Base-by-base conservation (phyloP, 2,888 invertebrate species). In the Germaria angustata region DNA sequence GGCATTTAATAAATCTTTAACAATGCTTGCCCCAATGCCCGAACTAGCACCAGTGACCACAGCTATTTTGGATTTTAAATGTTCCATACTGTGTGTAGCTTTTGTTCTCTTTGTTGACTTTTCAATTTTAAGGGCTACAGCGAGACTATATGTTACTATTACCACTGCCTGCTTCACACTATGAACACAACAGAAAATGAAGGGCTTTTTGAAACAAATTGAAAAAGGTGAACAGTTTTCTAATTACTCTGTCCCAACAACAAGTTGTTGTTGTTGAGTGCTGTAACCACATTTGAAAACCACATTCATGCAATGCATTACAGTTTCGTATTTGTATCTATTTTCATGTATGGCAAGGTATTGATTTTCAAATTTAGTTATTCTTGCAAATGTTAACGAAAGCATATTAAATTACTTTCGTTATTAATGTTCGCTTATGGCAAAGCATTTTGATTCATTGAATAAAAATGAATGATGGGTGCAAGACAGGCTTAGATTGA, bases 41-140 rank as follows among this genome's bases (percentile, higher is more conserved):
- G 92, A 90, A 88, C 93, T 93, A 11, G 93, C 93, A 15, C 94
- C 94, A 2, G 93, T 94, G 76, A 94, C 93, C 44, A 94, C 91
- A 0, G 93, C 94, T 0, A 93, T 92, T 86, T 92, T 85, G 34
- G 72, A 73, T 75, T 92, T 51, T 92, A 93, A 3, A 85, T 84
- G 93, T 93, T 93, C 53, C 93, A 92, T 84, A 39, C 41, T 80
- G 39, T 61, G 41, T 9, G 11, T 51, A 24, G 32, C 24, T 51
- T 24, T 17, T 36, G 17, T 57, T 46, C 9, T 17, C 22, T 20
- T 41, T 66, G 11, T 55, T 51, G 9, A 5, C 46, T 51, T 63
- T 57, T 72, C n/a, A 39, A 71, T 28, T 65, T 78, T 81, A 15
- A 36, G 24, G 22, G n/a, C 57, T 32, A 41, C 44, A 49, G 32